Evolutionary conservation across 2,113 vertebrate genomes (phyloP), one percentile per base, ranked within the genome.

Genomic region (Trogon melanurus): DNA sequence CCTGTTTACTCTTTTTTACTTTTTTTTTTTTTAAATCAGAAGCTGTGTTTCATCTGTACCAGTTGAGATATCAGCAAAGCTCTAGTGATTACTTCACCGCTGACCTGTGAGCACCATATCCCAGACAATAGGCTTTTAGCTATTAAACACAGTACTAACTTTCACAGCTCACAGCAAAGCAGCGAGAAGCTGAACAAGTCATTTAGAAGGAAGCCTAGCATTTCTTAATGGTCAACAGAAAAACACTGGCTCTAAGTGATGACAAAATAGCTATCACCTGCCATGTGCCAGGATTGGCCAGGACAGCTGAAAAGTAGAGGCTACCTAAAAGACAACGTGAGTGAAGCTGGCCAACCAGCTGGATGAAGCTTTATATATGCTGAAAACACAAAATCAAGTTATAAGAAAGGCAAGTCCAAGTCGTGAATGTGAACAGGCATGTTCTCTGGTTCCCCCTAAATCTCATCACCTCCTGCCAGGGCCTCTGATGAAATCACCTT

Each of bases 141-240:
- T 61, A 60, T 18, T 75, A 71, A 93, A 56, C n/a, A 25, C 14
- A 82, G 25, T 22, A 93, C 85, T 96, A 91, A 75, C 53, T 93
- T 67, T 16, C 57, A 85, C n/a, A 44, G 78, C 54, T 60, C 38
- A 71, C 21, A 79, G 32, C 60, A 9, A 56, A 38, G 70, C 50
- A 85, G 34, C 25, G 0, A 72, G 47, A 85, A 64, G 38, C 38
- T 1, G 2, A 6, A 85, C 23, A 54, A 91, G 25, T 30, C 8
- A 54, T 19, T 34, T 5, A 58, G 30, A 89, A 67, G 27, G 87
- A 85, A 38, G 22, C 36, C 18, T 26, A 60, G 53, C 11, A 30
- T 60, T 89, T 62, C 57, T 38, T 64, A 82, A 61, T 8, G 7
- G 34, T n/a, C 45, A 67, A 62, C 17, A 51, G 54, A 67, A 67